These are phyloP conservation scores for Thripadectes ignobilis DNA, from an alignment of 2,797 vertebrate genomes.

Conservation along the genomic window DNA sequence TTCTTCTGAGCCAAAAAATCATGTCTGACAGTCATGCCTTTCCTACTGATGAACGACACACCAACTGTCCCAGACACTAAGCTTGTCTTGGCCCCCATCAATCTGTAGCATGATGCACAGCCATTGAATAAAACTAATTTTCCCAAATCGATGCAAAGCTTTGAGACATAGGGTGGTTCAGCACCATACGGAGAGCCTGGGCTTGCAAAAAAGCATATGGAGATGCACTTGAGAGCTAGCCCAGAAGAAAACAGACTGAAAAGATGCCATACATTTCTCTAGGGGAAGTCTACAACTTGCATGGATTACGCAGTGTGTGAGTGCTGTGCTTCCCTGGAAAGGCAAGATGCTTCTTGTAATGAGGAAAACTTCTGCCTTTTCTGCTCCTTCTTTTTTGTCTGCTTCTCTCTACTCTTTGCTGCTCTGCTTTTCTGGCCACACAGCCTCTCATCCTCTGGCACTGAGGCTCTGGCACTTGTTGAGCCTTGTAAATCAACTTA, in stretches of 20 bases:
- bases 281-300: neutral
- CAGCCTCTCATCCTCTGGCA: neutral
- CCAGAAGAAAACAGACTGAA: slow-evolving; percentile 16
- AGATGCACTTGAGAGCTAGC: neutral
- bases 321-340: neutral
- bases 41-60: neutral
- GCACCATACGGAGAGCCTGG: neutral
- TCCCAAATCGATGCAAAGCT: neutral
- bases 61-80: neutral
- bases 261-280: neutral
- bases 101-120: neutral
- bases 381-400: neutral
- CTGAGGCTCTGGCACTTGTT: neutral
- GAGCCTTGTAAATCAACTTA: neutral
- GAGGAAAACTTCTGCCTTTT: neutral
- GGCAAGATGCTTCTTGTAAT: neutral
- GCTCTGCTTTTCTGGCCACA: neutral
- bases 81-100: neutral
- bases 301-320: neutral
- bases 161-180: neutral
- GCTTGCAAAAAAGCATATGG: neutral
- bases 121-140: neutral
- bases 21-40: neutral
- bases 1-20: slow-evolving; percentile 10
- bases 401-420: neutral